Evolutionary conservation across 2,797 vertebrate species (phyloP).

Genomic region (Todus mexicanus): DNA sequence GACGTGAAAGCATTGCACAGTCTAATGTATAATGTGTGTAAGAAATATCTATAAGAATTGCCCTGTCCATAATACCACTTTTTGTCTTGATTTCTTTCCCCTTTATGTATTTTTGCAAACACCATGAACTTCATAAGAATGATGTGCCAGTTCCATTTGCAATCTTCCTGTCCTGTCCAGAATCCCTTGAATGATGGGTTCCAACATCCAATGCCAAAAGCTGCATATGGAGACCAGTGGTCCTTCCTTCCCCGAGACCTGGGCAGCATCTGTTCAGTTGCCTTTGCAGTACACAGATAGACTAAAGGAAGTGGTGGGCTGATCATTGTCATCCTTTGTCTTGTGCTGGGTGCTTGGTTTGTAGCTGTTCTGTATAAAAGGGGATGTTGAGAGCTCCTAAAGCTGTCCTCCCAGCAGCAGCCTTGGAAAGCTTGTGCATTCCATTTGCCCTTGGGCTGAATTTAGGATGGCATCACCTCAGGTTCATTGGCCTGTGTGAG

Average conservation of each 20-base stretch:
- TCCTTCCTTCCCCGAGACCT: not conserved
- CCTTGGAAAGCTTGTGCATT: not conserved
- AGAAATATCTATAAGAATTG: not conserved
- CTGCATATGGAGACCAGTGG: not conserved
- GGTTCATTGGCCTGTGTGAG: not conserved
- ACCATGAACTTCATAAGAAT: not conserved
- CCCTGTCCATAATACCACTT: not conserved
- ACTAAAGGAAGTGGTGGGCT: not conserved
- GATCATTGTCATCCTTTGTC: not conserved
- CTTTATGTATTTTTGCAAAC: not conserved
- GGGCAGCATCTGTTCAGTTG: not conserved
- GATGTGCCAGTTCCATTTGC: not conserved
- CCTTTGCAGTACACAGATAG: not conserved
- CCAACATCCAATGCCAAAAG: not conserved
- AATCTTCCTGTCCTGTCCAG: not conserved
- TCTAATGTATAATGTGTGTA: not conserved
- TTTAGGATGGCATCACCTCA: not conserved
- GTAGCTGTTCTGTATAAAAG: not conserved
- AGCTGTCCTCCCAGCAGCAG: not conserved
- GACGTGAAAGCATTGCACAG: not conserved
- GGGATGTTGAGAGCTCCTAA: not conserved
- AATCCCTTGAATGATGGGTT: not conserved
- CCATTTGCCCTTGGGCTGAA: not conserved
- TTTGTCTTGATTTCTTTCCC: not conserved
- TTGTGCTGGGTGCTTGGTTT: rapidly evolving